Conservation (phyloP, 1,140 invertebrate genomes). For the Saccostrea cuccullata region DNA sequence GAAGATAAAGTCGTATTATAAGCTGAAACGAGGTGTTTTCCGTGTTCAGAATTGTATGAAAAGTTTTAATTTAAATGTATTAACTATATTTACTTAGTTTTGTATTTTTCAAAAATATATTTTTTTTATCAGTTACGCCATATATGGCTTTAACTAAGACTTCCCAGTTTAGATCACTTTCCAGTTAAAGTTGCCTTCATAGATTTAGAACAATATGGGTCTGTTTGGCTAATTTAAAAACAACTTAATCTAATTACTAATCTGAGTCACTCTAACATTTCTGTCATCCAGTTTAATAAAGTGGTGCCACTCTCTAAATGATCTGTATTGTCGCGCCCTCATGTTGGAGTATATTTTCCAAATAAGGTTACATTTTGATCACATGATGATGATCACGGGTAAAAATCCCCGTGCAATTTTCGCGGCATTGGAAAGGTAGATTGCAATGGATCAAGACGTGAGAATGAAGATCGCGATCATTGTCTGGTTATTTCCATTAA, state of each 20-base stretch:
- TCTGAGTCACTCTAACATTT: slow-evolving; percentile 37
- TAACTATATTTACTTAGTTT: no score
- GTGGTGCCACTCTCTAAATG: slow-evolving; percentile 33
- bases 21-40: no score
- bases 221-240: slow-evolving; percentile 23
- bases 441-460: slow-evolving; percentile 6
- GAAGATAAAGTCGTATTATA: no score
- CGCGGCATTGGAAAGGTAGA: slow-evolving; percentile 22
- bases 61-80: no score
- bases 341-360: slow-evolving; percentile 34
- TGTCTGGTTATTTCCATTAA: slow-evolving; percentile 14
- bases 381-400: slow-evolving; percentile 17
- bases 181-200: not conserved
- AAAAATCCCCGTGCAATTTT: slow-evolving; percentile 15
- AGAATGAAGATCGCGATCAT: slow-evolving; percentile 34
- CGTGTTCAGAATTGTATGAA: no score
- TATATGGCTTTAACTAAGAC: slow-evolving; percentile 21
- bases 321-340: slow-evolving; percentile 21
- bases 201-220: slow-evolving; percentile 38
- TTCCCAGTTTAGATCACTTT: slow-evolving; percentile 3
- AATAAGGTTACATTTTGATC: slow-evolving; percentile 38
- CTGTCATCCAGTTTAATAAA: slow-evolving; percentile 41
- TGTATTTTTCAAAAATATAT: no score
- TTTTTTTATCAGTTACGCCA: slow-evolving; percentile 16
- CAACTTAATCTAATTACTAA: slow-evolving; percentile 37